phyloP scores from a whole-genome alignment of 2,797 vertebrate species.

The Danio albolineatus region DNA sequence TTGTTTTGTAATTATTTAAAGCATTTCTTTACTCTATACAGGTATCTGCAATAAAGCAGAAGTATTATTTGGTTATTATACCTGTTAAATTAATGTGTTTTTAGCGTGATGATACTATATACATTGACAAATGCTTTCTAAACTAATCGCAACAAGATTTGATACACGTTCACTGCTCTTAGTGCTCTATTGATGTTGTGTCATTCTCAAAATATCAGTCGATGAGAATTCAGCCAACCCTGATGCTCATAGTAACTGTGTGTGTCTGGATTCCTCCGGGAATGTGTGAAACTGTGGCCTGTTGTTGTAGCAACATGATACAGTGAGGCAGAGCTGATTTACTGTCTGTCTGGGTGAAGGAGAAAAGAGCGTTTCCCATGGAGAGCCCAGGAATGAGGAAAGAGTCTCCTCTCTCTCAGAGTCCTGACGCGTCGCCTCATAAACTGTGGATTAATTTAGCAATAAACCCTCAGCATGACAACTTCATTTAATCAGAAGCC shows the following conservation, averaged over 20 bases:
- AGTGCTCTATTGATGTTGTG: neutral
- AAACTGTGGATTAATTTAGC: slow-evolving; percentile 4
- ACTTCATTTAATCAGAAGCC: neutral
- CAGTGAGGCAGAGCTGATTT: slow-evolving; percentile 14
- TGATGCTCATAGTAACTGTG: slow-evolving; percentile 21
- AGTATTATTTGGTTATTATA: no score
- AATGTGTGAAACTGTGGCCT: slow-evolving; percentile 40
- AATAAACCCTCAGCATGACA: neutral
- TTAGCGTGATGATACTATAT: no score
- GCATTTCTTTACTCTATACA: no score
- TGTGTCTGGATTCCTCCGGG: slow-evolving; percentile 43
- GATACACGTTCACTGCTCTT: neutral
- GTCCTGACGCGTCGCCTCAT: neutral
- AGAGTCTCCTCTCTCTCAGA: neutral
- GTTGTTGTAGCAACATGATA: slow-evolving; percentile 54
- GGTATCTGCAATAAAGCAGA: no score
- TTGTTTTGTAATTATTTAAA: no score
- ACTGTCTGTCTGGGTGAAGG: slow-evolving; percentile 2
- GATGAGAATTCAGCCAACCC: slow-evolving; percentile 8
- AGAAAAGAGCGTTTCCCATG: slow-evolving; percentile 33
- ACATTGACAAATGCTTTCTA: no score
- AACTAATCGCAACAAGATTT: no score
- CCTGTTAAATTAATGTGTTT: no score
- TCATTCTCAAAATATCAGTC: neutral
- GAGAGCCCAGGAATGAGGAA: slow-evolving; percentile 25